Conservation (phyloP, 2,113 vertebrate genomes). For the Chamaetylas fuelleborni region DNA sequence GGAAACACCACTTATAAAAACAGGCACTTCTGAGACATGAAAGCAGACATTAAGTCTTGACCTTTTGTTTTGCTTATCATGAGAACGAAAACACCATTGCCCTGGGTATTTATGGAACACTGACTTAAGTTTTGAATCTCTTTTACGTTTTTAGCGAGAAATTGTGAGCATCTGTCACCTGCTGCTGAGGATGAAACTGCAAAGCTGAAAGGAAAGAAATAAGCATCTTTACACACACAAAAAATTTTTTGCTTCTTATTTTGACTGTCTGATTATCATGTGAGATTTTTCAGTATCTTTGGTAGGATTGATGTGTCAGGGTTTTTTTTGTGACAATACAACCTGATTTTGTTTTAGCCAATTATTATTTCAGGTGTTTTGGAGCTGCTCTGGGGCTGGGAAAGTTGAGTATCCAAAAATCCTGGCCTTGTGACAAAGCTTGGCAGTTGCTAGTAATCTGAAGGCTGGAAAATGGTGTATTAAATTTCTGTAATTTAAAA, state of each 20-base stretch:
- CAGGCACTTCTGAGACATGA: neutral
- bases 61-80: neutral
- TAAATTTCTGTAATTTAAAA: neutral
- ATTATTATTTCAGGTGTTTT: neutral
- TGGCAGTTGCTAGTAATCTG: neutral
- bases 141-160: neutral
- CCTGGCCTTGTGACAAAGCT: neutral
- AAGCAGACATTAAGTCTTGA: slow-evolving; percentile 7
- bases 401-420: neutral
- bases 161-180: neutral
- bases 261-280: neutral
- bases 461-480: neutral
- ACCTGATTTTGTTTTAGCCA: neutral
- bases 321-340: neutral
- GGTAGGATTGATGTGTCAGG: neutral
- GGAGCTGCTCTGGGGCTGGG: neutral
- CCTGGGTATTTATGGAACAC: neutral
- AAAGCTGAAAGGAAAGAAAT: neutral
- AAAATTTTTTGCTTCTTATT: neutral
- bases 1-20: neutral
- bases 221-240: neutral
- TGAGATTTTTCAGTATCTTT: neutral
- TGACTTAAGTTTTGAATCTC: neutral
- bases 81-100: neutral
- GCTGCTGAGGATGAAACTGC: neutral